Evolutionary conservation across 2,113 vertebrate genomes (phyloP).

Genomic region (Proterorhinus semilunaris): DNA sequence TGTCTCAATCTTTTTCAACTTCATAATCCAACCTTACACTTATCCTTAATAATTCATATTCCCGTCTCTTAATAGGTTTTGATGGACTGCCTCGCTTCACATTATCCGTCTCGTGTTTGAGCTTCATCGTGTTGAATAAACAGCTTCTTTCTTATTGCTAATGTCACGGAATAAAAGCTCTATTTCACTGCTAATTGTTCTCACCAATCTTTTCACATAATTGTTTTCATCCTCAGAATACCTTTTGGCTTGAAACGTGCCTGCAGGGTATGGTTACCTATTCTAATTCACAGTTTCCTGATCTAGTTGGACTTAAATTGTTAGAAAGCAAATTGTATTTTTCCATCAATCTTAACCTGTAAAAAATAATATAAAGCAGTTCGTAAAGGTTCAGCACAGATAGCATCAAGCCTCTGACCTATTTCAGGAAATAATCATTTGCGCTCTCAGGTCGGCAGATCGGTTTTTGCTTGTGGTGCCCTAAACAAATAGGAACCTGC

Average conservation of each 20-base stretch:
- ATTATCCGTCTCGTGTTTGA: slow-evolving; percentile 24
- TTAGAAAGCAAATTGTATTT: no score
- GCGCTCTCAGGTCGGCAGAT: no score
- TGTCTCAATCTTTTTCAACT: neutral
- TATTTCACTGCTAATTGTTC: slow-evolving; percentile 47
- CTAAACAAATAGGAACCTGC: no score
- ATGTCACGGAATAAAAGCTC: slow-evolving; percentile 44
- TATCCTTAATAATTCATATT: slow-evolving; percentile 30
- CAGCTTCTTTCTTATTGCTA: slow-evolving; percentile 45
- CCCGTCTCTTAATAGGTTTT: slow-evolving; percentile 41
- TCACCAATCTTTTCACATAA: slow-evolving; percentile 41
- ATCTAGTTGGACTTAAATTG: no score
- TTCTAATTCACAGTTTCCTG: slow-evolving; percentile 29
- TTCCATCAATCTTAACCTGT: no score
- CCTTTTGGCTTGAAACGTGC: slow-evolving; percentile 22
- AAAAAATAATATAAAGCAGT: no score
- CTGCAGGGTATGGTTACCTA: slow-evolving; percentile 14
- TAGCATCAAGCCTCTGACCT: no score
- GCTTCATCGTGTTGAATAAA: slow-evolving; percentile 56
- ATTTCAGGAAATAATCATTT: no score
- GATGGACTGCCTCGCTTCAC: slow-evolving; percentile 41
- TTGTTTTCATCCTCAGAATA: slow-evolving; percentile 50
- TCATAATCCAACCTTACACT: slow-evolving; percentile 1
- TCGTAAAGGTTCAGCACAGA: no score
- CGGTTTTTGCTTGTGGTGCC: no score